These are phyloP conservation scores for Glossophaga mutica DNA, from an alignment of 2,797 vertebrate genomes.

Conservation along the genomic window DNA sequence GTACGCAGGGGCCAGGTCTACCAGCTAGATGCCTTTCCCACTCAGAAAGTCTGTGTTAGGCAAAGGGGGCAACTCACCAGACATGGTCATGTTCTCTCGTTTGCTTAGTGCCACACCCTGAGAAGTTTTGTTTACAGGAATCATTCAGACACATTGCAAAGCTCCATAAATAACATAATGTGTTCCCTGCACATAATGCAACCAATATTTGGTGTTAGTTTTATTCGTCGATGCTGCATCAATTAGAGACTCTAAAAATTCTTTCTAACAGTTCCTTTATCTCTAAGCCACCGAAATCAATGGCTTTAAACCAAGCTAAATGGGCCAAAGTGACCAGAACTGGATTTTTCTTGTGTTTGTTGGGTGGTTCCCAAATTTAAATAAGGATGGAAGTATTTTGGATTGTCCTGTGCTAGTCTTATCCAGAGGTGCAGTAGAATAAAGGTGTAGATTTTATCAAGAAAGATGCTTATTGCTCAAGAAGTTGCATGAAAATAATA, in stretches of 20 bases:
- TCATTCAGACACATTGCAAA: constrained; percentile 5
- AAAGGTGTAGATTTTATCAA: neutral
- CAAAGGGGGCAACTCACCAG: neutral
- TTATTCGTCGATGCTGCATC: constrained; percentile 55
- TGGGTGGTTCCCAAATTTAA: neutral
- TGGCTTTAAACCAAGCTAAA: constrained; percentile 42
- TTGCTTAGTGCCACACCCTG: neutral
- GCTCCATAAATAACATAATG: constrained; percentile 26
- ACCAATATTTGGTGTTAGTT: constrained; percentile 22
- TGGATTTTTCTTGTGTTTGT: neutral
- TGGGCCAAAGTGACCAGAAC: neutral
- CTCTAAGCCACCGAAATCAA: constrained; percentile 35
- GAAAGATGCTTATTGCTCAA: neutral
- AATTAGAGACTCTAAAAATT: constrained; percentile 37
- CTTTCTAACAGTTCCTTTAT: constrained; percentile 51
- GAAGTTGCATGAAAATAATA: neutral
- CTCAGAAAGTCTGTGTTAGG: neutral
- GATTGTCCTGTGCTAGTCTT: neutral
- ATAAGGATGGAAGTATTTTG: neutral
- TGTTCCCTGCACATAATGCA: neutral
- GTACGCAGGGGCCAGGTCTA: neutral
- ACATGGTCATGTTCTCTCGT: neutral
- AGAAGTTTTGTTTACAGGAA: constrained; percentile 39
- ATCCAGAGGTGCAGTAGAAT: neutral
- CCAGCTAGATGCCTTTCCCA: neutral